Percentiles rank a stretch among this genome's conserved stretches.
Evolutionary conservation across 1,140 invertebrate species (phyloP).

Genomic region (Cherax destructor): DNA sequence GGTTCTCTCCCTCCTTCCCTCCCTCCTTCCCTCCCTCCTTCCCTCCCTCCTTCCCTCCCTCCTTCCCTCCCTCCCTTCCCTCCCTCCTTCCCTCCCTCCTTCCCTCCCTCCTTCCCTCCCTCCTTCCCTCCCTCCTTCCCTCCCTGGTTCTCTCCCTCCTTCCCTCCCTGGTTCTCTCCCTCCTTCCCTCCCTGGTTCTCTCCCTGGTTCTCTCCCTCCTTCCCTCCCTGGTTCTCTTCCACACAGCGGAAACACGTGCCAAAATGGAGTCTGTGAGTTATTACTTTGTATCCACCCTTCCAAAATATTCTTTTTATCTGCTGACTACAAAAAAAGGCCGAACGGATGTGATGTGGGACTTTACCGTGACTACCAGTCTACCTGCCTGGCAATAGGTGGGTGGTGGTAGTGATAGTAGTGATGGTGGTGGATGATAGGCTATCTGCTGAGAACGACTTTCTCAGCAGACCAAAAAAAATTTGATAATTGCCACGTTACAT

Average conservation of each 20-base stretch:
- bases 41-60: not conserved
- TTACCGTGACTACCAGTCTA: constrained; percentile 45
- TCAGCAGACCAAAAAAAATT: too few species aligned
- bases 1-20: too few species aligned
- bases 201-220: not conserved
- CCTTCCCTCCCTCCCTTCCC: not conserved
- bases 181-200: too few species aligned
- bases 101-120: not conserved
- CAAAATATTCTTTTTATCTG: constrained; percentile 19
- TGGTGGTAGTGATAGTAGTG: not conserved
- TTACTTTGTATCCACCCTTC: not conserved
- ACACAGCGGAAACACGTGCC: constrained; percentile 15
- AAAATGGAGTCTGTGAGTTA: constrained; percentile 7
- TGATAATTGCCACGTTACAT: too few species aligned
- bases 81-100: not conserved
- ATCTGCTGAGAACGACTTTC: too few species aligned
- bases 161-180: too few species aligned
- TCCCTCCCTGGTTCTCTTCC: not conserved
- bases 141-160: not conserved
- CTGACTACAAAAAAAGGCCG: constrained; percentile 27
- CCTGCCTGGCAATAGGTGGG: not conserved
- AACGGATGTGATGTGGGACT: constrained; percentile 30
- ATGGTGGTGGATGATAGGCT: not conserved
- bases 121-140: not conserved
- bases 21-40: too few species aligned